Evolutionary conservation across 2,888 invertebrate species (phyloP).

Genomic region (Linhomoeus sp.): DNA sequence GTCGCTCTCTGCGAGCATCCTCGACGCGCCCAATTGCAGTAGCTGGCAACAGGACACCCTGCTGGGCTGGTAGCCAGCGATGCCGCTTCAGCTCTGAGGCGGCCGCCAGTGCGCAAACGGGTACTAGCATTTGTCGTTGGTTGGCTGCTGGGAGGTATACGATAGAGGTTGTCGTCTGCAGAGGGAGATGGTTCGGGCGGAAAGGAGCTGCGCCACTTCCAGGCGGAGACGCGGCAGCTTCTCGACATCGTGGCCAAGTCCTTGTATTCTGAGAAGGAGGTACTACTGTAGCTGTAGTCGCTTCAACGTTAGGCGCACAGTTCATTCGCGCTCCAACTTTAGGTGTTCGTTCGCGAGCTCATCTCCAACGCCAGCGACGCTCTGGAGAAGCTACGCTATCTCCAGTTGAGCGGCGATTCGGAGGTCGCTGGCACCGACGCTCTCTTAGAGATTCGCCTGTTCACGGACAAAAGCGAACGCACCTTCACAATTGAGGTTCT

Average conservation of each 20-base stretch:
- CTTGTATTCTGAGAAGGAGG: slow-evolving; percentile 88
- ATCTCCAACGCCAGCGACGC: slow-evolving; percentile 95
- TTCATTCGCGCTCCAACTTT: background rate
- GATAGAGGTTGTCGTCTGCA: no score
- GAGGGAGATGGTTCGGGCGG: slow-evolving; percentile 35
- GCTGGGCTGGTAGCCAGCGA: no score
- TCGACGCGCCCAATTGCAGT: no score
- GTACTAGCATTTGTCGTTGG: no score
- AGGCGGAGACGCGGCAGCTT: slow-evolving; percentile 85
- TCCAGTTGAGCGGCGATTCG: slow-evolving; percentile 40
- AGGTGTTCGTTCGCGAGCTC: slow-evolving; percentile 82
- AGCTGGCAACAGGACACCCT: no score
- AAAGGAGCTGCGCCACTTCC: slow-evolving; percentile 59
- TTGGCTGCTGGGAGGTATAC: no score
- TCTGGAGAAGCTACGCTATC: slow-evolving; percentile 70
- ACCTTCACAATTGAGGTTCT: slow-evolving; percentile 64
- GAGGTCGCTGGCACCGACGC: slow-evolving; percentile 73
- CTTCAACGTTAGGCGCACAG: background rate
- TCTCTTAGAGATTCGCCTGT: no score
- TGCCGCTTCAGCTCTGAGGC: background rate
- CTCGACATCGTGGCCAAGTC: slow-evolving; percentile 91
- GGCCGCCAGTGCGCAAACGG: background rate
- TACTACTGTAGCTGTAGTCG: slow-evolving; percentile 20
- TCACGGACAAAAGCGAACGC: slow-evolving; percentile 64
- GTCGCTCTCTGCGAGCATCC: no score